Base-by-base conservation (phyloP, 2,888 invertebrate genomes). In the Leptinotarsa rubiginosa region DNA sequence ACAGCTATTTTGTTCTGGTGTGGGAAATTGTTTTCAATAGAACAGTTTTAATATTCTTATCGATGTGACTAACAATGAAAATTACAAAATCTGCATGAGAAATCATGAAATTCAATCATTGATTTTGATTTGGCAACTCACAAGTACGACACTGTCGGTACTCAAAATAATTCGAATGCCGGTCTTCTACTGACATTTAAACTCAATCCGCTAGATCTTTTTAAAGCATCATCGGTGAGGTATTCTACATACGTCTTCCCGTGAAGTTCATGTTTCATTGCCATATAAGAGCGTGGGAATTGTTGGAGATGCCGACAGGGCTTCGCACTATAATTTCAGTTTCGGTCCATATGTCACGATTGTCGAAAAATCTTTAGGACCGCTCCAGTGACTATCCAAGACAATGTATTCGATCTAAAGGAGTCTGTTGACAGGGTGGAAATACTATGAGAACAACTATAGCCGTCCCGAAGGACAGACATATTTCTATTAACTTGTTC, bases 321-420 rank as follows among this genome's bases (percentile, higher is more conserved):
- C 62, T 62, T 62, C 62, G 31, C n/a, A 25, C 62, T 41, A 31
- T 62, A 62, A 62, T 62, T 62, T 62, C 13, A 31, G 25, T 62
- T 62, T 41, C 62, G 62, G 31, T 62, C 62, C 62, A 15, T 62
- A 62, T 62, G 62, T 62, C 62, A 62, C 62, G 62, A 62, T 62
- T 62, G 62, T 41, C 62, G 41, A 62, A 25, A 62, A 31, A 31
- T 31, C 62, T 62, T 62, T 5, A 41, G 12, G n/a, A 41, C 41
- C 62, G 62, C 62, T 20, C 41, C 41, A 18, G n/a, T 31, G 16
- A n/a, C 2, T 56, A 22, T 22, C 13, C 18, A 0, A 31, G 31
- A 31, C 31, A 7, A 31, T 31, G 31, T 31, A 7, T 7, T 31
- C 31, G 7, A 31, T 31, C 31, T 31, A 7, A 31, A 31, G 31